Evolutionary conservation across 2,113 vertebrate genomes (phyloP).

Genomic region (Ictalurus punctatus): DNA sequence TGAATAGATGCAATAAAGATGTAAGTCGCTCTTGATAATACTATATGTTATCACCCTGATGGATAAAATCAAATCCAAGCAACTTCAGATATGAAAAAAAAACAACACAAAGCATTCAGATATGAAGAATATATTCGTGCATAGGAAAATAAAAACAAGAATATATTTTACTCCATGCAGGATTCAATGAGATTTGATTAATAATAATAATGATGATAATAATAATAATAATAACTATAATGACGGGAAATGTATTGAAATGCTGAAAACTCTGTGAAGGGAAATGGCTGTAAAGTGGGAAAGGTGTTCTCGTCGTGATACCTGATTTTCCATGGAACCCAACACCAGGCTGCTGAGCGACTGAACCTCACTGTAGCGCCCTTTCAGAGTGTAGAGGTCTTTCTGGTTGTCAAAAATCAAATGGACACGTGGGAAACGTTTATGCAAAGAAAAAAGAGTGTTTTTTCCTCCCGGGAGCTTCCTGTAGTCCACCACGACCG

Average conservation of each 20-base stretch:
- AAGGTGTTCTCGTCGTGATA: neutral
- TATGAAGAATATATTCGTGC: neutral
- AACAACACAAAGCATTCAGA: neutral
- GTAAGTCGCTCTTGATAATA: too few relatives aligned
- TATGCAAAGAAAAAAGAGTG: slow-evolving; percentile 56
- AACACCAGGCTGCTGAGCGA: slow-evolving; percentile 62
- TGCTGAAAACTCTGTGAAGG: too few relatives aligned
- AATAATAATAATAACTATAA: too few relatives aligned
- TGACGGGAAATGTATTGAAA: too few relatives aligned
- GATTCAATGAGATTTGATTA: neutral
- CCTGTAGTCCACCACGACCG: slow-evolving; percentile 61
- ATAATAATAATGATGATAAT: neutral
- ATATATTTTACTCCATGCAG: neutral
- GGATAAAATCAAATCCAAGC: neutral
- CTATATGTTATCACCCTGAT: neutral
- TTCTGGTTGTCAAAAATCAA: slow-evolving; percentile 51
- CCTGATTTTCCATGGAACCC: slow-evolving; percentile 43
- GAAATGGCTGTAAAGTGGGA: neutral
- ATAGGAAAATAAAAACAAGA: neutral
- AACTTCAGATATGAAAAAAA: neutral
- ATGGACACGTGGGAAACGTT: slow-evolving; percentile 49
- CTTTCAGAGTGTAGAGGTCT: slow-evolving; percentile 58
- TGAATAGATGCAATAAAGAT: too few relatives aligned
- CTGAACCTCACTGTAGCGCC: slow-evolving; percentile 64
- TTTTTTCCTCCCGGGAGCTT: slow-evolving; percentile 60